A percentile compares a stretch with the other conserved stretches of the same genome.
Evolutionary conservation across 2,888 invertebrate species (phyloP).

Genomic region (Allophyes oxyacanthae): DNA sequence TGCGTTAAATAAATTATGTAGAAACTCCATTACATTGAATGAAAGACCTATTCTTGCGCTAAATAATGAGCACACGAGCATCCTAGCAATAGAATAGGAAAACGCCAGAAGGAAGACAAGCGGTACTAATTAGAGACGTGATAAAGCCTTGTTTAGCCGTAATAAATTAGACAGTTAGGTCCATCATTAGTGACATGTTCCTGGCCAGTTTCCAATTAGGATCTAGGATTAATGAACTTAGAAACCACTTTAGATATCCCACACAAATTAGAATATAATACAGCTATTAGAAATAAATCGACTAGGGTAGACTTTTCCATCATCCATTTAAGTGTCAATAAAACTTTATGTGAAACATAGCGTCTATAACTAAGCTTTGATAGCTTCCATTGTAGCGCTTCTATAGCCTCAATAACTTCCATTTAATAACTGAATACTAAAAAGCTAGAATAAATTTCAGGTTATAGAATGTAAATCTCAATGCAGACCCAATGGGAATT

Average conservation of each 20-base stretch:
- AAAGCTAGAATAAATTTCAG: constrained; percentile 51
- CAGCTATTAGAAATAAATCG: neutral
- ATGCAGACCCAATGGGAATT: constrained; percentile 50
- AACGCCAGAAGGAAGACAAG: constrained; percentile 4
- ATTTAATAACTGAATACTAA: constrained; percentile 11
- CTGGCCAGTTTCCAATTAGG: constrained; percentile 38
- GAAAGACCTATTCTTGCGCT: neutral
- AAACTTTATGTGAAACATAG: no score
- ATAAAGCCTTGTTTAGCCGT: constrained; percentile 7
- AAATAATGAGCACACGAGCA: neutral
- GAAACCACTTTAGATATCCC: constrained; percentile 17
- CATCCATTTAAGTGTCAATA: no score
- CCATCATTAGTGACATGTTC: constrained; percentile 27
- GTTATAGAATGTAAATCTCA: constrained; percentile 62
- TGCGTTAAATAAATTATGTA: no score
- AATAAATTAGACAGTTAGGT: constrained; percentile 25
- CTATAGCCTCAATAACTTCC: neutral
- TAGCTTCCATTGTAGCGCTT: neutral
- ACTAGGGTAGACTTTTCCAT: no score
- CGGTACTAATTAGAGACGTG: constrained; percentile 13
- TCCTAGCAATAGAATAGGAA: neutral
- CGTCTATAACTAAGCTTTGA: no score
- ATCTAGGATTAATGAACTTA: constrained; percentile 32
- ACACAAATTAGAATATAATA: neutral
- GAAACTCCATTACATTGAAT: no score